A percentile compares a stretch with the other conserved stretches of the same genome.
Conservation (phyloP, 2,113 vertebrate genomes). For the Pedionomus torquatus region DNA sequence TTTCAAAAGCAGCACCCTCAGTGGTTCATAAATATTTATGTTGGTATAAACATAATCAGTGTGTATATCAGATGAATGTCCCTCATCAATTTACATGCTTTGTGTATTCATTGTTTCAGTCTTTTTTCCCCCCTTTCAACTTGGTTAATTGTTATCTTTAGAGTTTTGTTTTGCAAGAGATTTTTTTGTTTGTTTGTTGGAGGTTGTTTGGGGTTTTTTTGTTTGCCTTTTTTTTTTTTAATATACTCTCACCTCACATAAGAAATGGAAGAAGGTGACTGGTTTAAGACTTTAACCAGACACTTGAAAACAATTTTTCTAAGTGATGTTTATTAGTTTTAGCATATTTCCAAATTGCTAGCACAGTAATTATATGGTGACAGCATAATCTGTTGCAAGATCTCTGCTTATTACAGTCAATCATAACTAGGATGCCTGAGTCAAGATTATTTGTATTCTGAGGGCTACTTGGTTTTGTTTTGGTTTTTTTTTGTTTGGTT, state of each 20-base stretch:
- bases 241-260: not conserved
- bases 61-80: fast-evolving
- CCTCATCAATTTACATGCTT: not conserved
- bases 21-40: not conserved
- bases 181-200: not conserved
- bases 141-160: not conserved
- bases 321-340: not conserved
- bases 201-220: not conserved
- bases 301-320: not conserved
- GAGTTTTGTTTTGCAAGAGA: not conserved
- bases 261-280: not conserved
- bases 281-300: not conserved
- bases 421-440: not conserved
- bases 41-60: not conserved
- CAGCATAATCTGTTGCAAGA: not conserved
- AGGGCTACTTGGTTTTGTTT: not conserved
- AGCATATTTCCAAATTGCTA: not conserved
- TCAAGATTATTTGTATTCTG: not conserved
- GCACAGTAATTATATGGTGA: not conserved
- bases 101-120: not conserved
- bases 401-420: not conserved
- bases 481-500: not conserved
- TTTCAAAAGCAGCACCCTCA: not conserved
- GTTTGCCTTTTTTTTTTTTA: not conserved
- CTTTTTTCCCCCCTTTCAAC: not conserved